phyloP scores from a whole-genome alignment of 2,113 vertebrate species.

The Abramis brama region DNA sequence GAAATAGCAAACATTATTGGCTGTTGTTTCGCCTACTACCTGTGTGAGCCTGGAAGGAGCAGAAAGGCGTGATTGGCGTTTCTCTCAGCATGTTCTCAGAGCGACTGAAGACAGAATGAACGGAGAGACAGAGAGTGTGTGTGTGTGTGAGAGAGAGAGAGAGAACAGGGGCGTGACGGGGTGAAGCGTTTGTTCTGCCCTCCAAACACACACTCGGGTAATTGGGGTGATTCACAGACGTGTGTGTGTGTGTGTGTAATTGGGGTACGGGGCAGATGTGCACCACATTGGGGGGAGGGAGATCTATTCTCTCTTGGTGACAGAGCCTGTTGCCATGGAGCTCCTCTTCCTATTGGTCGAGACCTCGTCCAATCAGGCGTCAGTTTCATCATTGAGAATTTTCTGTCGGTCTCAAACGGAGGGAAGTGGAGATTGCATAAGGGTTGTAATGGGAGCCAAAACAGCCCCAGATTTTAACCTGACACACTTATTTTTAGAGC shows the following conservation, averaged over 20 bases:
- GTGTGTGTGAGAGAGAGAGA: neutral
- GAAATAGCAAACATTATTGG: constrained; percentile 14
- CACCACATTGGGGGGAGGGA: constrained; percentile 71
- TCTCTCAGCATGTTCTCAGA: neutral
- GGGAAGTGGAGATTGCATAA: constrained; percentile 69
- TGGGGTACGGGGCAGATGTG: constrained; percentile 62
- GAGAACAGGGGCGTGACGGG: neutral
- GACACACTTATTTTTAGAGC: constrained; percentile 60
- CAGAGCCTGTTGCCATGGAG: constrained; percentile 92
- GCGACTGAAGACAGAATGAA: neutral
- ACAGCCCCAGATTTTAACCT: constrained; percentile 58
- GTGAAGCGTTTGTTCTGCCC: constrained; percentile 40
- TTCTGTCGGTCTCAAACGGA: constrained; percentile 64
- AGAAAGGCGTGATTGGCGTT: neutral
- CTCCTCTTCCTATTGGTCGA: constrained; percentile 83
- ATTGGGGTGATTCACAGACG: constrained; percentile 50
- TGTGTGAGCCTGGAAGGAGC: neutral
- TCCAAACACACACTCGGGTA: constrained; percentile 40
- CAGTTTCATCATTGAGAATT: constrained; percentile 84
- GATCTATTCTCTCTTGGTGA: constrained; percentile 83
- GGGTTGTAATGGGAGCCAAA: constrained; percentile 65
- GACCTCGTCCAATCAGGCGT: constrained; percentile 79
- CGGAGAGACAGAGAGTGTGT: constrained; percentile 29
- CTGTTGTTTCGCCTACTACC: neutral
- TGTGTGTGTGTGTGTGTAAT: constrained; percentile 60